Base-by-base conservation (phyloP, 2,888 invertebrate species). In the Hemithea aestivaria region DNA sequence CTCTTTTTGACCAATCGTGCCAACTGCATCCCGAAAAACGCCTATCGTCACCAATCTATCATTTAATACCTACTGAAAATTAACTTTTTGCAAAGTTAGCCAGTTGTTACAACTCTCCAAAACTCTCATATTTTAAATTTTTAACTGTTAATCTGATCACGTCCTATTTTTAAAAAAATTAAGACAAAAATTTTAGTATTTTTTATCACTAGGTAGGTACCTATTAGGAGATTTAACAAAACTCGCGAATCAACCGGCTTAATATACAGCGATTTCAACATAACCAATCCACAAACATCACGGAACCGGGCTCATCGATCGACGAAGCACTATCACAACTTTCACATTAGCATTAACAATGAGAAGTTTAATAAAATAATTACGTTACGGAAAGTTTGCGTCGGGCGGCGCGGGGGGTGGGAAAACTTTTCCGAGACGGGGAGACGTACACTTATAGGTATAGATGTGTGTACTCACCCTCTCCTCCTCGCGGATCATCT, bases 401-500 rank as follows among this genome's bases (percentile, higher is more conserved):
- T 16, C 29, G 49, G 41, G 49, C 54, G 43, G 45, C 37, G 27
- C 25, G 27, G 8, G 37, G 43, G 35, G 40, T 38, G 49, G 47
- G 46, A 48, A 50, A 50, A 53, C 36, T 56, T 58, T 53, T 43
- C 41, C 38, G 45, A 40, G 45, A 26, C 33, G 27, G 27, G 71
- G 2, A 16, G 2, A 16, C 16, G 16, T n/a, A n/a, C n/a, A 16
- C 16, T 16, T 4, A 16, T 16, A 5, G 5, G 2, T 16, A 16
- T 16, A 16, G 16, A 16, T 16, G 5, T 16, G 5, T 5, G 2
- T 16, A 16, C 96, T 95, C 81, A 96, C 96, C 94, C 96, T 90
- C 90, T 96, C 96, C 89, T 96, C 96, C 90, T 96, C 96, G 77
- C 96, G 93, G 75, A 96, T 96, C 96, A 96, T 96, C 90, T 96